Evolutionary conservation across 2,113 vertebrate genomes (phyloP), one percentile per base, ranked within the genome.

Genomic region (crab-eating macaque (Macaca fascicularis)): DNA sequence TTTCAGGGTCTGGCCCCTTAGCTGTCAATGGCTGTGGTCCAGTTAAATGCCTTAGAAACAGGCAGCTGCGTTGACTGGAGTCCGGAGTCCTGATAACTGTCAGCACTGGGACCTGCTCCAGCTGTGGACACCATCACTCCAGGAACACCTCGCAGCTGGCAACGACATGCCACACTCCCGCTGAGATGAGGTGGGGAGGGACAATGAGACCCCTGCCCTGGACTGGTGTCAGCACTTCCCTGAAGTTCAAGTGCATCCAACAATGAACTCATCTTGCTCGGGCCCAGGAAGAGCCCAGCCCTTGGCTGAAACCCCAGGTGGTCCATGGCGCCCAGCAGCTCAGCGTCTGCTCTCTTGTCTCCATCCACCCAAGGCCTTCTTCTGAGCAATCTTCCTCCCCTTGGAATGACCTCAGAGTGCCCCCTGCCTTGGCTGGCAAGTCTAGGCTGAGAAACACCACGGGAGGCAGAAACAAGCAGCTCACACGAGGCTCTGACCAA

Each of bases 161-260:
- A 45, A 30, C 52, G 45, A 70, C 7, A 1, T 9, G 30, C 72
- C 75, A 72, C n/a, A n/a, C 14, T 59, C 48, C 70, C 2, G 0
- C 74, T 10, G 1, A 40, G 1, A 20, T 9, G 30, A 67, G 30
- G 45, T 0, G 0, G 57, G 17, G 67, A 48, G 50, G 3, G 35
- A 35, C n/a, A 30, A 8, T 10, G 9, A 38, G 22, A 6, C 17
- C 61, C 45, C 10, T 19, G 45, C 12, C 74, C 85, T 27, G 70
- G 75, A 17, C 85, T 48, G 25, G 20, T 19, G 59, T 83, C 74
- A 72, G 74, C 81, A 11, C 23, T 20, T 94, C n/a, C 72, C 52
- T 85, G 20, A 74, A 78, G 67, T 35, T 55, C 59, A 89, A 86
- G 67, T 25, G 35, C 40, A 11, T 75, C 74, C 25, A 30, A 14